These are phyloP conservation scores for Dascyllus trimaculatus DNA, from an alignment of 2,113 vertebrate genomes.

Conservation along the genomic window DNA sequence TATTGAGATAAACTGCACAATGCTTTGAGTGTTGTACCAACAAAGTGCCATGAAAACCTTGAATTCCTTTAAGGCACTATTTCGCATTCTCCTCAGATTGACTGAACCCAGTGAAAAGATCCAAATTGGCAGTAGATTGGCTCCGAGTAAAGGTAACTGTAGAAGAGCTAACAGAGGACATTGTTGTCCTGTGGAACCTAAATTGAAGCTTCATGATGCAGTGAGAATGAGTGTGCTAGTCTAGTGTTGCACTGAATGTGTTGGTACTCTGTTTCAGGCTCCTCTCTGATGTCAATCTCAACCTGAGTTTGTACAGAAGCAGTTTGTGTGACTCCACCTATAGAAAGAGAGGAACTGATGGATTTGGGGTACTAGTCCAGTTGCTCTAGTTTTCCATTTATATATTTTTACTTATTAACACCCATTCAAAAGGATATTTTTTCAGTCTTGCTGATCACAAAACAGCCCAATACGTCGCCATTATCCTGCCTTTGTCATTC, in stretches of 20 bases:
- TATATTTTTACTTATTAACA: slow-evolving; percentile 11
- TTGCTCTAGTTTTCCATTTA: slow-evolving; percentile 34
- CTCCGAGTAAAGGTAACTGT: not conserved
- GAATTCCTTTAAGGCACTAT: not conserved
- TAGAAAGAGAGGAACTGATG: slow-evolving; percentile 36
- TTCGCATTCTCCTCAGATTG: slow-evolving; percentile 8
- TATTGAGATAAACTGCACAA: slow-evolving; percentile 3
- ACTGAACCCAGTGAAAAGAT: not conserved
- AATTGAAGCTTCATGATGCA: slow-evolving; percentile 5
- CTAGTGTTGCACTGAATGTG: slow-evolving; percentile 40
- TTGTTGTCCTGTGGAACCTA: not conserved
- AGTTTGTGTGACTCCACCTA: slow-evolving; percentile 13
- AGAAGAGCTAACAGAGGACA: not conserved
- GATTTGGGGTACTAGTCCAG: slow-evolving; percentile 21
- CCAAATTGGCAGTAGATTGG: not conserved
- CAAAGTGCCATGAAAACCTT: slow-evolving; percentile 47
- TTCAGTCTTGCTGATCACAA: slow-evolving; percentile 24
- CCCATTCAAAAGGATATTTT: slow-evolving; percentile 16
- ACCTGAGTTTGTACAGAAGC: not conserved
- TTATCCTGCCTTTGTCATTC: slow-evolving; percentile 50
- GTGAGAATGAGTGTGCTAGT: slow-evolving; percentile 7
- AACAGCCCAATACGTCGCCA: slow-evolving; percentile 9
- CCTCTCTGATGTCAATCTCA: slow-evolving; percentile 6
- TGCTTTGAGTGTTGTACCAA: slow-evolving; percentile 2
- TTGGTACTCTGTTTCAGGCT: slow-evolving; percentile 18